These are phyloP conservation scores for Myotis myotis DNA, from an alignment of 2,797 vertebrate genomes.

Conservation along the genomic window DNA sequence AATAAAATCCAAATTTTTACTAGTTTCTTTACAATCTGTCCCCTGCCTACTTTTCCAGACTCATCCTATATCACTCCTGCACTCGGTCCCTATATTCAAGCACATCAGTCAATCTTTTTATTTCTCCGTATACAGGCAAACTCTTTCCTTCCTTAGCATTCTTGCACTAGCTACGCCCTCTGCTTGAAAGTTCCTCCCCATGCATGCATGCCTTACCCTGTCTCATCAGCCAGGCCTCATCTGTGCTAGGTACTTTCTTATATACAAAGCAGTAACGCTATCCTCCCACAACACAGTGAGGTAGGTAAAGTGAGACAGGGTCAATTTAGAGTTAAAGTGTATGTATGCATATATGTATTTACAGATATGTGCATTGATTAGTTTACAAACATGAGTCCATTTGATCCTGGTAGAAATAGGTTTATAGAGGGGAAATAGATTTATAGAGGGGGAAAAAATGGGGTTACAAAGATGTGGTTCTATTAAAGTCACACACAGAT, in stretches of 20 bases:
- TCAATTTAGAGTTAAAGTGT: background rate
- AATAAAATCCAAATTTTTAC: background rate
- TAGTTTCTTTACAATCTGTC: background rate
- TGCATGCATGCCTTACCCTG: accelerated
- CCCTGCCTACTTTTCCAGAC: background rate
- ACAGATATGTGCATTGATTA: background rate
- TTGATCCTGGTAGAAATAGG: slow-evolving; percentile 5
- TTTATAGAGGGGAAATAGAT: background rate
- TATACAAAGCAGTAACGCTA: background rate
- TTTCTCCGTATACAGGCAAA: background rate
- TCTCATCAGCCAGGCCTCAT: background rate
- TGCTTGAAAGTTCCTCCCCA: background rate
- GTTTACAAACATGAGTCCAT: background rate
- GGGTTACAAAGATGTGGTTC: background rate
- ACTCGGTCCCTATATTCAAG: background rate
- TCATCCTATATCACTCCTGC: background rate
- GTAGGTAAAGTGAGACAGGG: background rate
- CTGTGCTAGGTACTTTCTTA: background rate
- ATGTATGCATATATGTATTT: background rate
- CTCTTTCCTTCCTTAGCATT: background rate
- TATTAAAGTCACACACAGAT: background rate
- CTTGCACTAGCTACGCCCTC: background rate
- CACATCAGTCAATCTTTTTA: background rate
- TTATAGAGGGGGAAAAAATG: background rate
- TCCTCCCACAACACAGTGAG: background rate